Base-by-base conservation (phyloP, 2,888 invertebrate genomes). In the Apocheima hispidaria region DNA sequence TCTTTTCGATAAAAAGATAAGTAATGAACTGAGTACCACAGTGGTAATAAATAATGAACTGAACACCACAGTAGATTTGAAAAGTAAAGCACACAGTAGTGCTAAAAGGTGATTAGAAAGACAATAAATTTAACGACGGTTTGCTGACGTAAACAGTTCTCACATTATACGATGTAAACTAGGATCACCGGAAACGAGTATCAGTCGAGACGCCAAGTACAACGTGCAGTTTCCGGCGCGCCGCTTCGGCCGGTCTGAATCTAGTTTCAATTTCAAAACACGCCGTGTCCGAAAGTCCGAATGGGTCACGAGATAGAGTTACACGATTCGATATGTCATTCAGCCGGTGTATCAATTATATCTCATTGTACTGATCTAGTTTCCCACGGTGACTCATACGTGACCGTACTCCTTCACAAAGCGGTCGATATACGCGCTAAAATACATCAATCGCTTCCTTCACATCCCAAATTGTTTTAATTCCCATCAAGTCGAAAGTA, bases 271-370 rank as follows among this genome's bases (percentile, higher is more conserved):
- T 77, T 76, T 77, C 79, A 75, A 75, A 81, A 77, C 76, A 69
- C 49, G 58, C 53, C 70, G 63, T 72, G 72, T 75, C 70, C 72
- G 75, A 75, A 74, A 72, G 72, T 75, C 70, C 72, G 75, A 75
- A 74, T 74, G 72, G 77, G 72, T 75, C 77, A 70, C 71, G 76
- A 75, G 78, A 78, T 77, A 73, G 69, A 71, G 73, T 81, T 77
- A 77, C 78, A 76, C 70, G 73, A 78, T 75, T 78, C 74, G 78
- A 81, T 81, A 83, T 78, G 80, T 78, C 81, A 77, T 79, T 77
- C 77, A 75, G 68, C 56, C 69, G 60, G 68, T 72, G 75, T 81
- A 76, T 76, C 75, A 74, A 78, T 80, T 78, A 74, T 74, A 76
- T 77, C 81, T 80, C 68, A 69, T 70, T 70, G 73, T 70, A 65